Base-by-base conservation (phyloP, 2,888 invertebrate species). In the Thyatira batis region DNA sequence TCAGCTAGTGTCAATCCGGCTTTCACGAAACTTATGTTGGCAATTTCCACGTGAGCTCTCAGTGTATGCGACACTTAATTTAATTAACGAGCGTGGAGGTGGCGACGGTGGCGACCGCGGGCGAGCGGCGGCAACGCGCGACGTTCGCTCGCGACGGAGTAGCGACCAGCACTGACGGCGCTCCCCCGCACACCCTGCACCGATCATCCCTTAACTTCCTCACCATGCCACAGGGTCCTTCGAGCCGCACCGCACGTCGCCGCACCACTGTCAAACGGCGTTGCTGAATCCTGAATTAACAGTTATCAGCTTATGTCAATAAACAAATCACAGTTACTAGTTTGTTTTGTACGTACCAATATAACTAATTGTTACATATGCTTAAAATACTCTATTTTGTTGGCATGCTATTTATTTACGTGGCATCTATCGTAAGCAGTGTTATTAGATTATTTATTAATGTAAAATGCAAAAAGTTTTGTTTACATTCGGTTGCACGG, bases 1-100 rank as follows among this genome's bases (percentile, higher is more conserved):
- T 63, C 69, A 64, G 64, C 73, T 63, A 67, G 64, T 74, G 65
- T 73, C 73, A 84, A 78, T 80, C 78, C 79, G 63, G 70, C 66
- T 66, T 75, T 67, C 73, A 74, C 74, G 69, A 73, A 76, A 76
- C 72, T 76, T 71, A 59, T 71, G 63, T n/a, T 66, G 59, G 67
- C 68, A 69, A 74, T 73, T 78, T 80, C 80, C 80, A 82, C 78
- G 83, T 83, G 84, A 82, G 81, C 77, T 79, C 72, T 78, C 75
- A 81, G 84, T 88, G 87, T 80, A 82, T 83, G 80, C 69, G 80
- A 78, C 89, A 89, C 88, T 86, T 87, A 85, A 89, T 89, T 86
- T 77, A 77, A 84, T 89, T 82, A 84, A 79, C 77, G 81, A 80
- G 76, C 69, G 77, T 68, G 74, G 60, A 62, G 63, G 68, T 69